Percentiles rank a stretch among this genome's conserved stretches.
These are phyloP conservation scores for Ctenopoma multispine DNA, from an alignment of 2,797 vertebrate genomes.

Conservation along the genomic window DNA sequence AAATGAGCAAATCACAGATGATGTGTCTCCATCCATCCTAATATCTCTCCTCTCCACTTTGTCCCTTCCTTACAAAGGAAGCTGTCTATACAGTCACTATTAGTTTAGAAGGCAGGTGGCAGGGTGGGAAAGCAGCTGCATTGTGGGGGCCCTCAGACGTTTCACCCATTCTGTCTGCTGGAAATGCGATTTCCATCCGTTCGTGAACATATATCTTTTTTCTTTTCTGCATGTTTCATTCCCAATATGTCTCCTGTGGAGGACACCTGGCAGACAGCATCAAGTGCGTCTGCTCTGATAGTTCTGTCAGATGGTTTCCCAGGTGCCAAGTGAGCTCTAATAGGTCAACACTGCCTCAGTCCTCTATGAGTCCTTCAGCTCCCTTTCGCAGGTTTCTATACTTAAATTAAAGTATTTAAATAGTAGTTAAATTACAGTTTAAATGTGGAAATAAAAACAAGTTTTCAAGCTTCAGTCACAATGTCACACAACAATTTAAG, in stretches of 20 bases:
- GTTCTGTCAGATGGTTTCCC: slow-evolving; percentile 50
- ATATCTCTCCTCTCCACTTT: slow-evolving; percentile 76
- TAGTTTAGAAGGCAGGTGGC: slow-evolving; percentile 89
- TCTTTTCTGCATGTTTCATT: slow-evolving; percentile 43
- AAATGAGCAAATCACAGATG: slow-evolving; percentile 76
- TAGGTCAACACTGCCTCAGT: slow-evolving; percentile 19
- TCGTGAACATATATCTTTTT: slow-evolving; percentile 66
- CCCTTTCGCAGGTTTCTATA: slow-evolving; percentile 3
- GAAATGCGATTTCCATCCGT: slow-evolving; percentile 86
- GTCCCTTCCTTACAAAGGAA: slow-evolving; percentile 78
- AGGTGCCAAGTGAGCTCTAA: slow-evolving; percentile 50
- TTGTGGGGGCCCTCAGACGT: slow-evolving; percentile 71
- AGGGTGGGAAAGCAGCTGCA: slow-evolving; percentile 84
- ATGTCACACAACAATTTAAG: not conserved
- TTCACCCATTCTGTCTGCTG: slow-evolving; percentile 79
- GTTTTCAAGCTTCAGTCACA: not conserved
- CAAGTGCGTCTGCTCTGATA: slow-evolving; percentile 57
- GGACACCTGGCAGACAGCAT: slow-evolving; percentile 81
- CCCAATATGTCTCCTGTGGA: slow-evolving; percentile 75
- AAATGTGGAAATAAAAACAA: not conserved
- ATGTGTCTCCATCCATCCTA: slow-evolving; percentile 83
- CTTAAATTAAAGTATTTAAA: too few species aligned
- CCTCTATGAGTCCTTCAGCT: slow-evolving; percentile 8
- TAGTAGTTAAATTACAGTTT: not conserved
- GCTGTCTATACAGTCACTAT: slow-evolving; percentile 84